Evolutionary conservation across 1,140 invertebrate species (phyloP).

Genomic region (Odontomachus brunneus): DNA sequence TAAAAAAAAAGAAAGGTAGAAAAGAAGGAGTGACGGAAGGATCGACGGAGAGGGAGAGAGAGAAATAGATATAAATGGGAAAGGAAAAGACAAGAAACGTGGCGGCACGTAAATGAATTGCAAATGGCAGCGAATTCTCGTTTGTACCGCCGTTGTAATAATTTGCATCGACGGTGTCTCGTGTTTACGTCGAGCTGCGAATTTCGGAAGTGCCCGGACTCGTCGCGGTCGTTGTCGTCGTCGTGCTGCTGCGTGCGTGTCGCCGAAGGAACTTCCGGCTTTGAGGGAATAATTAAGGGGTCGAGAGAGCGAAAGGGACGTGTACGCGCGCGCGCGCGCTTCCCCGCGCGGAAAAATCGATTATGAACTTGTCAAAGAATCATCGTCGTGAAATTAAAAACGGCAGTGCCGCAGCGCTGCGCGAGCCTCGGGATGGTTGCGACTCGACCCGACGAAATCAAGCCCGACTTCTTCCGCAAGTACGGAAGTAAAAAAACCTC

Average conservation of each 20-base stretch:
- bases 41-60: not conserved
- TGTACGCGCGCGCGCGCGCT: not conserved
- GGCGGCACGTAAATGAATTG: slow-evolving; percentile 54
- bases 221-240: not conserved
- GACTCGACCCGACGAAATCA: slow-evolving; percentile 29
- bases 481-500: too few species aligned
- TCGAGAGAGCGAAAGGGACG: not conserved
- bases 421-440: too few species aligned
- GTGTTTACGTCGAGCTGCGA: slow-evolving; percentile 13
- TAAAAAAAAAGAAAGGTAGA: not conserved
- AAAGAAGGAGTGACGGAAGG: not conserved
- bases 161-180: slow-evolving; percentile 36
- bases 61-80: too few species aligned
- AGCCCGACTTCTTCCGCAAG: too few species aligned
- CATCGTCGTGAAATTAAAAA: not conserved
- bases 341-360: not conserved
- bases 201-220: slow-evolving; percentile 7
- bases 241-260: not conserved
- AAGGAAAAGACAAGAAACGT: slow-evolving; percentile 28
- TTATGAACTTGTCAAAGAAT: not conserved
- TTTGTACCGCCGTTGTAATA: slow-evolving; percentile 45
- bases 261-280: not conserved
- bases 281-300: not conserved
- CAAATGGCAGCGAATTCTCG: slow-evolving; percentile 50
- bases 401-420: too few species aligned